A percentile compares a stretch with the other conserved stretches of the same genome.
phyloP scores from a whole-genome alignment of 2,888 invertebrate species.

The Drosophila limbata region DNA sequence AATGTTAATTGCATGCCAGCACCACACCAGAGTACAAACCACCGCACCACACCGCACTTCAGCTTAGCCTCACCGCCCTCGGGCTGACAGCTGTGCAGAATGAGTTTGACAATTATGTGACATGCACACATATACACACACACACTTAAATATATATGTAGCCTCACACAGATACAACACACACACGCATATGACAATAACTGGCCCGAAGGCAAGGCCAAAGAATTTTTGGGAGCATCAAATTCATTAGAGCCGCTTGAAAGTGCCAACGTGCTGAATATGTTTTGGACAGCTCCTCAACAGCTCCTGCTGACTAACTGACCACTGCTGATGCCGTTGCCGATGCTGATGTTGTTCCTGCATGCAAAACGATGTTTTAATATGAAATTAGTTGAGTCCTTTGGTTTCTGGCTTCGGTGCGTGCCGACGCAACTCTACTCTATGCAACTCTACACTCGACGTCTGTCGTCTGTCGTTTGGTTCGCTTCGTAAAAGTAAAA shows the following conservation, averaged over 20 bases:
- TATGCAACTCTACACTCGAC: neutral
- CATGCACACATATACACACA: conserved; percentile 18
- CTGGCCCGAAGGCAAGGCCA: conserved; percentile 56
- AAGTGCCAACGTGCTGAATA: conserved; percentile 56
- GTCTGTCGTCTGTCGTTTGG: conserved; percentile 18
- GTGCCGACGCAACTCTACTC: conserved; percentile 37
- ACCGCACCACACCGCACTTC: conserved; percentile 9
- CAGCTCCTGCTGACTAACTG: conserved; percentile 4
- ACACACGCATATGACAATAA: conserved; percentile 56
- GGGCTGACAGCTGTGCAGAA: conserved; percentile 66
- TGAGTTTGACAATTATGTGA: conserved; percentile 76
- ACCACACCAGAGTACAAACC: conserved; percentile 14
- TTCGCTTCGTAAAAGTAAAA: conserved; percentile 65
- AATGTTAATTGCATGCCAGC: conserved; percentile 76
- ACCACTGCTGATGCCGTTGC: conserved; percentile 31
- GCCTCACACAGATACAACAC: neutral
- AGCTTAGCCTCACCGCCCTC: conserved; percentile 33
- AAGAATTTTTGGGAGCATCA: conserved; percentile 74
- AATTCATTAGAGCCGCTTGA: conserved; percentile 75
- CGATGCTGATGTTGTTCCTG: conserved; percentile 65
- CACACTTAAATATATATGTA: conserved; percentile 8
- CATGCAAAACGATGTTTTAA: conserved; percentile 83
- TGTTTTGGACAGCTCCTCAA: conserved; percentile 14
- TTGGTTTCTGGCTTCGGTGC: conserved; percentile 75
- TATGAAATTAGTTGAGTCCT: conserved; percentile 82